A percentile compares a stretch with the other conserved stretches of the same genome.
Evolutionary conservation across 2,888 invertebrate species (phyloP).

Genomic region (Meteorus colon): DNA sequence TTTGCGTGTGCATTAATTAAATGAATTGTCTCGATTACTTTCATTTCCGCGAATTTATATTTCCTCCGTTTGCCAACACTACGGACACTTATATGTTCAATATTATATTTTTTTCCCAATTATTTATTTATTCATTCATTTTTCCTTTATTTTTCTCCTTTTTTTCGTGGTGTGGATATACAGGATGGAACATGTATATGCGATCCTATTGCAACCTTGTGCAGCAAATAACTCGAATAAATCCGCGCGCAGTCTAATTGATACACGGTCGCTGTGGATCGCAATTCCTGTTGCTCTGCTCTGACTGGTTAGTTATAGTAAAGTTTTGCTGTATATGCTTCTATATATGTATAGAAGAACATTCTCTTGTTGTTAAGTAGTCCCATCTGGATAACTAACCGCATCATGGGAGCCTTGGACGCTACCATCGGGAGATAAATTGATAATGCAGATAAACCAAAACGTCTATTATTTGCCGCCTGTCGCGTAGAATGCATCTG

Average conservation of each 20-base stretch:
- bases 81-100: not conserved
- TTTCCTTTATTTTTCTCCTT: too few species aligned
- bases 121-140: conserved; percentile 9
- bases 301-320: conserved; percentile 5
- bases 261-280: conserved; percentile 54
- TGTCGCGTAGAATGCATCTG: conserved; percentile 46
- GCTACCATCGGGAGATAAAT: conserved; percentile 38
- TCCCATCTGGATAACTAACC: conserved; percentile 52
- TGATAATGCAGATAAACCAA: conserved; percentile 40
- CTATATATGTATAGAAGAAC: not conserved
- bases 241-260: conserved; percentile 61
- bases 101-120: not conserved
- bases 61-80: not conserved
- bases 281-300: conserved; percentile 19
- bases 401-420: conserved; percentile 43
- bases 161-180: not conserved
- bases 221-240: conserved; percentile 62
- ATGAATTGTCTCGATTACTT: conserved; percentile 31
- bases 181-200: conserved; percentile 25
- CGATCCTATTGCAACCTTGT: conserved; percentile 55
- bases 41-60: conserved; percentile 31
- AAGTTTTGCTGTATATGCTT: not conserved
- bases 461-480: conserved; percentile 28
- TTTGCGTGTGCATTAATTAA: conserved; percentile 32
- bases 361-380: conserved; percentile 52